These are phyloP conservation scores for Corythornis madagascariensis DNA, from an alignment of 2,113 vertebrate genomes.

Conservation along the genomic window DNA sequence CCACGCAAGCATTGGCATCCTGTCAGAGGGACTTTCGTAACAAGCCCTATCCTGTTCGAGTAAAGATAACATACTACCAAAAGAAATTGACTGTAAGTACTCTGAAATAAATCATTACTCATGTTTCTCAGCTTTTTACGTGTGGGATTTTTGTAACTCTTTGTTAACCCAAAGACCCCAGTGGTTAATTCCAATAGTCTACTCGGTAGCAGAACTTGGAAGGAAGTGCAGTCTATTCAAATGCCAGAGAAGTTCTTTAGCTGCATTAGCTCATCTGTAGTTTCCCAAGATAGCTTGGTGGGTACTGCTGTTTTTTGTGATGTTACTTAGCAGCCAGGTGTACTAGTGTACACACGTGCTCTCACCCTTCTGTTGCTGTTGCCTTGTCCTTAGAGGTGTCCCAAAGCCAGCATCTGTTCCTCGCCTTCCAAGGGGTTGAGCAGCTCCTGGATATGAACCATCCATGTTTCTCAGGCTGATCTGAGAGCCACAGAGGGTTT, in stretches of 20 bases:
- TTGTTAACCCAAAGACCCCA: neutral
- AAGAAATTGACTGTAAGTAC: conserved; percentile 86
- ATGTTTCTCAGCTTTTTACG: neutral
- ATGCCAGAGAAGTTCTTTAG: neutral
- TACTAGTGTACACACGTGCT: neutral
- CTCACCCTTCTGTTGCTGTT: neutral
- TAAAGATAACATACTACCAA: conserved; percentile 89
- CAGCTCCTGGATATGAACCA: neutral
- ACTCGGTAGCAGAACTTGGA: neutral
- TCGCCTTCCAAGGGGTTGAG: neutral
- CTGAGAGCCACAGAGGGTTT: neutral
- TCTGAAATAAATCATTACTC: neutral
- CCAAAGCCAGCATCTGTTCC: neutral
- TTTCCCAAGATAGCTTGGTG: neutral
- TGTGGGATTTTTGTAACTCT: neutral
- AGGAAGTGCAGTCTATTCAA: neutral
- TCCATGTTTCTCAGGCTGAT: neutral
- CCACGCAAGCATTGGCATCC: conserved; percentile 86
- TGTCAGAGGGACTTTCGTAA: conserved; percentile 97
- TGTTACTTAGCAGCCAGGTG: neutral
- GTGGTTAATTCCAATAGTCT: neutral
- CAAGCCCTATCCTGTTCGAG: conserved; percentile 92
- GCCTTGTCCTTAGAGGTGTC: neutral
- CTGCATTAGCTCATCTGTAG: neutral
- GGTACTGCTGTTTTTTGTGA: neutral